A percentile compares a stretch with the other conserved stretches of the same genome.
Conservation (phyloP, 2,113 vertebrate genomes). For the Gymnobelideus leadbeateri region DNA sequence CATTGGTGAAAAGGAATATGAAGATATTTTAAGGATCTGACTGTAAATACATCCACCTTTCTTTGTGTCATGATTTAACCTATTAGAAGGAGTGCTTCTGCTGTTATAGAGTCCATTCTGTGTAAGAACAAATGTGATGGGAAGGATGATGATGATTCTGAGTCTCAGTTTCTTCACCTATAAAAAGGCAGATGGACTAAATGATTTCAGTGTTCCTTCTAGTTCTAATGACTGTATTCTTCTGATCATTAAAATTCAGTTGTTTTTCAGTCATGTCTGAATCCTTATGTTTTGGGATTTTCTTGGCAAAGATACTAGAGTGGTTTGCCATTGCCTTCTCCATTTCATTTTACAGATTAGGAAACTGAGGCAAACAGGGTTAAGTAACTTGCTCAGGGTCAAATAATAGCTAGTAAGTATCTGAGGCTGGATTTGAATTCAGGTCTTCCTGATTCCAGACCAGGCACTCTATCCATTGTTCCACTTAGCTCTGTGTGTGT, state of each 20-base stretch:
- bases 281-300: no score
- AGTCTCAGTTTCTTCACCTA: background rate
- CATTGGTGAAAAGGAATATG: background rate
- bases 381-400: no score
- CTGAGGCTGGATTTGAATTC: no score
- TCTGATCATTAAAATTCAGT: background rate
- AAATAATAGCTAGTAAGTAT: no score
- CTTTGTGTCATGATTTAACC: background rate
- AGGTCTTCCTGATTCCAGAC: no score
- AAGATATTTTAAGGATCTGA: background rate
- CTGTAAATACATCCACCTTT: background rate
- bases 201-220: background rate
- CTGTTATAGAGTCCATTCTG: background rate
- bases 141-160: background rate
- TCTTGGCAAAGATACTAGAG: no score
- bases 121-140: background rate
- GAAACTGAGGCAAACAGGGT: no score
- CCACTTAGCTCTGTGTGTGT: no score
- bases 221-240: background rate
- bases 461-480: no score
- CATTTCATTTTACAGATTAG: no score
- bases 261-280: no score
- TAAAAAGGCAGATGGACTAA: background rate
- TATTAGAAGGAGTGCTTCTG: background rate
- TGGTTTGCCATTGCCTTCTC: no score